Percentiles rank a stretch among this genome's conserved stretches.
These are phyloP conservation scores for Pachyramphus minor DNA, from an alignment of 2,113 vertebrate genomes.

Conservation along the genomic window DNA sequence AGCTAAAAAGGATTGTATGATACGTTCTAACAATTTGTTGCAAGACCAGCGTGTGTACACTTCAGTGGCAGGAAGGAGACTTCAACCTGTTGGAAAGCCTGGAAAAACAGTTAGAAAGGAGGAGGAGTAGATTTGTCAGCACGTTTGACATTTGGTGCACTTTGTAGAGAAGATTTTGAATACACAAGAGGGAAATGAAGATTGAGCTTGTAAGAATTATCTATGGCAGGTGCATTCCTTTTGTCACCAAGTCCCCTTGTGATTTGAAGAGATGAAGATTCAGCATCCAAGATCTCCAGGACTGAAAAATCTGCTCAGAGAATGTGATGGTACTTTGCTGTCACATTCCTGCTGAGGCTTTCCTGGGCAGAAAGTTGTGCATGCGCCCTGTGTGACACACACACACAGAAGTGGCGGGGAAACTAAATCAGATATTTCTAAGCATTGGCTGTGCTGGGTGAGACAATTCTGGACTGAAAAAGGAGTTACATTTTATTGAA, in stretches of 20 bases:
- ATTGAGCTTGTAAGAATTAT: background rate
- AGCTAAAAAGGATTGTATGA: background rate
- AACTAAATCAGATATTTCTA: background rate
- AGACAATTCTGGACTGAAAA: background rate
- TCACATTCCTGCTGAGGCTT: background rate
- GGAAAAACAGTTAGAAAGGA: background rate
- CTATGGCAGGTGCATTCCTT: background rate
- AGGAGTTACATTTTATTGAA: background rate
- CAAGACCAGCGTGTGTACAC: background rate
- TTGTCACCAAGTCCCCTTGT: fast-evolving
- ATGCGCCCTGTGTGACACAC: background rate
- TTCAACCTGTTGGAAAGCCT: background rate
- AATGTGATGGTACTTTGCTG: background rate
- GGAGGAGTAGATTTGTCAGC: background rate
- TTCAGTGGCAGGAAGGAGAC: background rate
- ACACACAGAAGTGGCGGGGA: background rate
- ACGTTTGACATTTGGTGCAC: background rate
- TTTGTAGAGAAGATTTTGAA: background rate
- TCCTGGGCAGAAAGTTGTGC: background rate
- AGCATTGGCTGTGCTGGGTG: background rate
- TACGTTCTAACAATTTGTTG: background rate
- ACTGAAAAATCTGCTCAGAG: background rate
- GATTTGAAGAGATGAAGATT: background rate
- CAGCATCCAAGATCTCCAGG: background rate
- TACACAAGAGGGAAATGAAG: background rate